A percentile compares a stretch with the other conserved stretches of the same genome.
Conservation (phyloP, 2,113 vertebrate genomes). For the Hypanus sabinus region DNA sequence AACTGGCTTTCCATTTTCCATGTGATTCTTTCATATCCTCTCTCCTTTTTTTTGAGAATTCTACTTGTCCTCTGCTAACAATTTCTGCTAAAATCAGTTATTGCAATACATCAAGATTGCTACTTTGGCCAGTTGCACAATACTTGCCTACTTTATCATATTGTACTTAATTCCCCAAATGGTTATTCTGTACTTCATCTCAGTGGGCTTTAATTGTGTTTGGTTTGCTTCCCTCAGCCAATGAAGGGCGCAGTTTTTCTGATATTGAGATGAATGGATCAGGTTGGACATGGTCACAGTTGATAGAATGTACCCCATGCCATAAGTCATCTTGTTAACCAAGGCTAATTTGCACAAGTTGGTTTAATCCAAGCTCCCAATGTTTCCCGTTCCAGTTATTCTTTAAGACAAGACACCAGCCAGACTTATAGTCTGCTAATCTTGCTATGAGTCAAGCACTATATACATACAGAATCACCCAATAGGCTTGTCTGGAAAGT, state of each 20-base stretch:
- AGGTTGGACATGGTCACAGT: not conserved
- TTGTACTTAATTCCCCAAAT: not conserved
- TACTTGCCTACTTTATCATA: too few relatives aligned
- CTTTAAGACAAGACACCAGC: not conserved
- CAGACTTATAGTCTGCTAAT: not conserved
- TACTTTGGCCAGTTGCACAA: too few relatives aligned
- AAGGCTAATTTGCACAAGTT: not conserved
- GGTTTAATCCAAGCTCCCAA: not conserved
- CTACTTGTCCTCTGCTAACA: not conserved
- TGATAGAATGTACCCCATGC: not conserved
- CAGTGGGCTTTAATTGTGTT: not conserved
- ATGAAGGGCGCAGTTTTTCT: not conserved
- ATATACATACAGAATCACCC: constrained; percentile 39
- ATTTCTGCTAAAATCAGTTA: not conserved
- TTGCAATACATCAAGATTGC: not conserved
- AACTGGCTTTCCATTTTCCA: not conserved
- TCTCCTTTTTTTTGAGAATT: not conserved
- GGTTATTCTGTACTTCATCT: not conserved
- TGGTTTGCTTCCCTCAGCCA: not conserved
- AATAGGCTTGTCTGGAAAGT: too few relatives aligned
- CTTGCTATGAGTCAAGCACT: not conserved
- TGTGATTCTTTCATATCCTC: not conserved
- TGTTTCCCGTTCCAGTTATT: not conserved
- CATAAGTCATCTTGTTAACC: not conserved
- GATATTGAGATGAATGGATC: too few relatives aligned